Conservation (phyloP, 2,113 vertebrate species). For the Meles meles region DNA sequence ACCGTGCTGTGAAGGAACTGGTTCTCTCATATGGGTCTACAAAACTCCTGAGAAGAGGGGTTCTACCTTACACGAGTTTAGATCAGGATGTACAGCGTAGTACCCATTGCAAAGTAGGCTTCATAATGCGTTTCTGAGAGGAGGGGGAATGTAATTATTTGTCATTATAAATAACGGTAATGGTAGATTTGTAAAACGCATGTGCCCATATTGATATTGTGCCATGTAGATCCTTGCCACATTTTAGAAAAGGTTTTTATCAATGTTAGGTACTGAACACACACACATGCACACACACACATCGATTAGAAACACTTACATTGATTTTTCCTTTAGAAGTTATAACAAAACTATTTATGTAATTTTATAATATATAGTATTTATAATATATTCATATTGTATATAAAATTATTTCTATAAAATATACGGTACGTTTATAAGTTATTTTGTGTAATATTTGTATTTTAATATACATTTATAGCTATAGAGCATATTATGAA, state of each 20-base stretch:
- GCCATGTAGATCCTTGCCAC: neutral
- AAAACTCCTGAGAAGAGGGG: neutral
- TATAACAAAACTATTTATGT: constrained; percentile 1
- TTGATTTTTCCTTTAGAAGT: neutral
- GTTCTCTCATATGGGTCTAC: neutral
- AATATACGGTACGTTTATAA: neutral
- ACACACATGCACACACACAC: neutral
- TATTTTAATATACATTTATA: neutral
- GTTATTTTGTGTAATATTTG: neutral
- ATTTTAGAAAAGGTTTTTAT: neutral
- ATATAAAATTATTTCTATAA: neutral
- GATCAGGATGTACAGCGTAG: neutral
- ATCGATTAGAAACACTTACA: neutral
- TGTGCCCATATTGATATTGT: neutral
- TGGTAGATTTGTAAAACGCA: neutral
- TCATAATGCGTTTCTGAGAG: neutral
- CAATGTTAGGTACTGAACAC: neutral
- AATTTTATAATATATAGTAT: neutral
- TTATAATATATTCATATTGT: neutral
- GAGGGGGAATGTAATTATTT: neutral
- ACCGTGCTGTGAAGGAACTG: neutral
- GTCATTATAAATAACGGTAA: neutral
- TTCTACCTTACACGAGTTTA: neutral
- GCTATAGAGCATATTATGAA: neutral
- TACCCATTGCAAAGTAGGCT: neutral